A percentile compares a stretch with the other conserved stretches of the same genome.
These are phyloP conservation scores for Limnothrissa miodon DNA, from an alignment of 2,113 vertebrate genomes.

Conservation along the genomic window DNA sequence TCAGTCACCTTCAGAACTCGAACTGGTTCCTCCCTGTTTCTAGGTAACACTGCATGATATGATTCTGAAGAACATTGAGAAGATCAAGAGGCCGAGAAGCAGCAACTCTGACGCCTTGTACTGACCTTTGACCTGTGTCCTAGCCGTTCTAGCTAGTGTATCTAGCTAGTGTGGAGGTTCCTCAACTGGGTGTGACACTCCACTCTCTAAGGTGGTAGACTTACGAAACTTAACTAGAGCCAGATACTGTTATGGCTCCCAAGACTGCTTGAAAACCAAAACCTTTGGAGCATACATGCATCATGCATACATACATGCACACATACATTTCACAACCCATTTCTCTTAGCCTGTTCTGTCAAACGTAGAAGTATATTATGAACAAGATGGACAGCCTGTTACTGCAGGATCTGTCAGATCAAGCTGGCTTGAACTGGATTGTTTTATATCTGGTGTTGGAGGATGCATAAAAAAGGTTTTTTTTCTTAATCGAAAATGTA, in stretches of 20 bases:
- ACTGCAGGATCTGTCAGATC: slow-evolving; percentile 8
- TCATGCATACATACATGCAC: neutral
- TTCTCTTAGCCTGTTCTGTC: neutral
- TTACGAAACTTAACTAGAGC: neutral
- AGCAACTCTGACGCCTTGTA: slow-evolving; percentile 98
- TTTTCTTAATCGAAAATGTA: neutral
- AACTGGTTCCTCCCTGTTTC: neutral
- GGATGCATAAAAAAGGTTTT: neutral
- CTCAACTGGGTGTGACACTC: neutral
- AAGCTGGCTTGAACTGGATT: slow-evolving; percentile 32
- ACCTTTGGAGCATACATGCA: neutral
- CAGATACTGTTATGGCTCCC: neutral
- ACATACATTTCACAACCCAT: neutral
- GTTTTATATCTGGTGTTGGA: neutral
- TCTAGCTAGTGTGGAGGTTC: neutral
- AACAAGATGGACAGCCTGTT: neutral
- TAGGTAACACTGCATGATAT: slow-evolving; percentile 99
- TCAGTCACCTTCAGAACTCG: neutral
- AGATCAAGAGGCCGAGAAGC: slow-evolving; percentile 98
- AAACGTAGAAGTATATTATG: neutral
- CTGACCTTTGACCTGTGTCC: slow-evolving; percentile 59
- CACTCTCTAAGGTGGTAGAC: neutral
- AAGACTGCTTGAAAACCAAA: neutral
- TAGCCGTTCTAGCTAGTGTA: neutral
- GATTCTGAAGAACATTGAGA: slow-evolving; percentile 99